Percentiles rank a stretch among this genome's conserved stretches.
phyloP scores from a whole-genome alignment of 2,113 vertebrate genomes.

The Micronisus gabar region DNA sequence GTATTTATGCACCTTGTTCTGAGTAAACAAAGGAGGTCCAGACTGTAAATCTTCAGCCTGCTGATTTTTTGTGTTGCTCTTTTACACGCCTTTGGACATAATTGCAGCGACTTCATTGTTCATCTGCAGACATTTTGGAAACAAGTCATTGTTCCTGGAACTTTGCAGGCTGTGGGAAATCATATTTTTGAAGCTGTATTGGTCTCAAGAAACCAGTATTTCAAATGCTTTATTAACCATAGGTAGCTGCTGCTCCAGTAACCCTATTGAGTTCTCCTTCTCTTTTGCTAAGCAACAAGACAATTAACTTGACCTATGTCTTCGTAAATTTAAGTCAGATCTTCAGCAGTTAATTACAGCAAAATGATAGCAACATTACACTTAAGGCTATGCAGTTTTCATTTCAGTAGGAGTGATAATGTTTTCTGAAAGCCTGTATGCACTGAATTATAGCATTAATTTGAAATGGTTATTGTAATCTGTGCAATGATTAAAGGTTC shows the following conservation, averaged over 20 bases:
- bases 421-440: neutral
- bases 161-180: neutral
- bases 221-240: slow-evolving; percentile 10
- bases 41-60: neutral
- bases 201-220: neutral
- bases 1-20: neutral
- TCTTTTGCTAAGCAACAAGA: slow-evolving; percentile 41
- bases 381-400: neutral
- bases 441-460: slow-evolving; percentile 9
- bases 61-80: neutral
- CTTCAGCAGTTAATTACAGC: slow-evolving; percentile 28
- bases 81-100: neutral
- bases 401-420: neutral
- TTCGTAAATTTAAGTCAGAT: neutral
- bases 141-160: neutral
- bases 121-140: neutral
- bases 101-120: neutral
- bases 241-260: slow-evolving; percentile 11
- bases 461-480: slow-evolving; percentile 5
- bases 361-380: neutral
- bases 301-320: slow-evolving; percentile 43
- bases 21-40: neutral
- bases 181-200: neutral
- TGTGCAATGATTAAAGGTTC: neutral
- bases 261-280: neutral